Percentiles rank a stretch among this genome's conserved stretches.
Conservation (phyloP, 2,113 vertebrate genomes). For the Odontophorus gujanensis region DNA sequence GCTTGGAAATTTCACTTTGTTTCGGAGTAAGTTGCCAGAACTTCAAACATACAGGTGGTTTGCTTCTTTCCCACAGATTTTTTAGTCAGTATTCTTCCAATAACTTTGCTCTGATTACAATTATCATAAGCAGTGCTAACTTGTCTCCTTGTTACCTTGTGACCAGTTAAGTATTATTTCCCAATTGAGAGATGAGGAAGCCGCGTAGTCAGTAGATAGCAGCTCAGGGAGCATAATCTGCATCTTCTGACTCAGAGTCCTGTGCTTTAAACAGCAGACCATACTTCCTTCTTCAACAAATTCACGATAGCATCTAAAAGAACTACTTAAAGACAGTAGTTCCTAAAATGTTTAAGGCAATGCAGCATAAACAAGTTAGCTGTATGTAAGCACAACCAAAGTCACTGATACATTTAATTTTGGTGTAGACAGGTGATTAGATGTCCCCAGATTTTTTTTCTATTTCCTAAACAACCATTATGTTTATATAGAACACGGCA, state of each 20-base stretch:
- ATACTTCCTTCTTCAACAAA: constrained; percentile 21
- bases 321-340: not conserved
- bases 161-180: constrained; percentile 1
- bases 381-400: not conserved
- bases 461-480: not conserved
- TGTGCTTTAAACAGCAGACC: constrained; percentile 22
- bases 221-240: not conserved
- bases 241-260: constrained; percentile 55
- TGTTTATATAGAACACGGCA: not conserved
- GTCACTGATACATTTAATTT: not conserved
- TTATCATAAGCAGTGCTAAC: not conserved
- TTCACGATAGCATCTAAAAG: not conserved
- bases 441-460: not conserved
- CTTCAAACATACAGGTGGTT: not conserved
- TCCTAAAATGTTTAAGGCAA: not conserved
- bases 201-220: not conserved
- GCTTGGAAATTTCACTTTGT: not conserved
- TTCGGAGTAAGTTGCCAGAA: not conserved
- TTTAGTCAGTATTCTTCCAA: not conserved
- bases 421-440: not conserved
- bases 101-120: not conserved
- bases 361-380: not conserved
- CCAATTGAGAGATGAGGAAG: constrained; percentile 16
- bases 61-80: not conserved
- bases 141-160: not conserved